Evolutionary conservation across 1,140 invertebrate genomes (phyloP), one percentile per base, ranked within the genome.

Genomic region (Stegodyphus dumicola): DNA sequence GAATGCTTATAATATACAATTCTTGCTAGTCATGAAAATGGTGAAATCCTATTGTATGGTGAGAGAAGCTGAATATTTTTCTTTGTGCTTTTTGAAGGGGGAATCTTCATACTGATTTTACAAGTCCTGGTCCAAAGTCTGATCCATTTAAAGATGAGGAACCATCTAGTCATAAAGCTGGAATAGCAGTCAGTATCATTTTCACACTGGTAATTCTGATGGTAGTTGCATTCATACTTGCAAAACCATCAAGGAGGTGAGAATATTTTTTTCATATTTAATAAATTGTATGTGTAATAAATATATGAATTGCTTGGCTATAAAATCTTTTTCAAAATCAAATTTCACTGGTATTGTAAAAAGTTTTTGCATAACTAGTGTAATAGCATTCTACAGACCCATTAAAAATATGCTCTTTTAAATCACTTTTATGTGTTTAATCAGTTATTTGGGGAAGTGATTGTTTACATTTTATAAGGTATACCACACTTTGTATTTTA

Each of bases 161-260:
- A 49, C 6, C 17, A 71, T 51, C 66, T 73, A 69, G 51, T 53
- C 75, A 71, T 53, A 64, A 10, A n/a, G 56, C 83, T 17, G 75
- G 48, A 52, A 60, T 85, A 51, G 65, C 56, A 13, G 60, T 77
- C 18, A 67, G 83, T 52, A n/a, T 84, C 1, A n/a, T 85, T 7
- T 64, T 77, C 64, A 66, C 54, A 51, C 11, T 69, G 10, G 13
- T 78, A 11, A 56, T 18, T 18, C 11, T 71, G 6, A n/a, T 52
- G n/a, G 5, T 73, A 13, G 13, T 85, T 18, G 66, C 11, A 7
- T 85, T 77, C n/a, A 52, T 85, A 51, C 9, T 85, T 0, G 18
- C 56, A 10, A 85, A 85, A n/a, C 53, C 83, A 7, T 65, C 77
- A 53, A 85, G 83, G 11, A 85, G 83, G 83, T 85, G 18, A 73